Percentiles rank a stretch among this genome's conserved stretches.
Conservation (phyloP, 2,797 vertebrate genomes). For the Tolypeutes matacus region DNA sequence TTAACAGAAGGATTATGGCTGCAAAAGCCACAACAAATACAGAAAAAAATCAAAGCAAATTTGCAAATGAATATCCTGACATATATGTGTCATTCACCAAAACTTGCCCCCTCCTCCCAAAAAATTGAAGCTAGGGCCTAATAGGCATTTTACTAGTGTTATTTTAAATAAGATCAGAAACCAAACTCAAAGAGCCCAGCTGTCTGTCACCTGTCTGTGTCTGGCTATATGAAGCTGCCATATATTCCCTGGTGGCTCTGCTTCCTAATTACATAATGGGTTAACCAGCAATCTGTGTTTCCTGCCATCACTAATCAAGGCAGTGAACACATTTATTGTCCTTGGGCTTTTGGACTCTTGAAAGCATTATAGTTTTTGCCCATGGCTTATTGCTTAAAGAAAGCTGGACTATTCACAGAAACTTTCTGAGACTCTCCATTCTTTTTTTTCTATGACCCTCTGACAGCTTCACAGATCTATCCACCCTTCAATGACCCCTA, state of each 20-base stretch:
- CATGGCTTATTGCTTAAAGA: conserved; percentile 42
- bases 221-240: conserved; percentile 58
- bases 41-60: conserved; percentile 42
- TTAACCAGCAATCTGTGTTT: conserved; percentile 75
- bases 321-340: conserved; percentile 22
- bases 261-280: conserved; percentile 41
- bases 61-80: conserved; percentile 15
- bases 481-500: neutral
- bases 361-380: neutral
- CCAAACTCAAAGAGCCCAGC: conserved; percentile 68
- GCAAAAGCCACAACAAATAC: neutral
- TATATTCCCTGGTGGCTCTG: conserved; percentile 44
- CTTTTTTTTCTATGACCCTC: conserved; percentile 20
- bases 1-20: neutral
- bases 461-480: conserved; percentile 46
- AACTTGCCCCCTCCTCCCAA: neutral
- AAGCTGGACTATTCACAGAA: conserved; percentile 25
- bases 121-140: neutral
- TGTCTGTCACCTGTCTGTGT: conserved; percentile 69
- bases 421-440: conserved; percentile 33
- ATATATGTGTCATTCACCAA: neutral
- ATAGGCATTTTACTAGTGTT: conserved; percentile 55
- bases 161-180: conserved; percentile 74
- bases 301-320: conserved; percentile 65
- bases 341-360: conserved; percentile 52